Base-by-base conservation (phyloP, 1,140 invertebrate genomes). In the Ceratosolen fusciceps region DNA sequence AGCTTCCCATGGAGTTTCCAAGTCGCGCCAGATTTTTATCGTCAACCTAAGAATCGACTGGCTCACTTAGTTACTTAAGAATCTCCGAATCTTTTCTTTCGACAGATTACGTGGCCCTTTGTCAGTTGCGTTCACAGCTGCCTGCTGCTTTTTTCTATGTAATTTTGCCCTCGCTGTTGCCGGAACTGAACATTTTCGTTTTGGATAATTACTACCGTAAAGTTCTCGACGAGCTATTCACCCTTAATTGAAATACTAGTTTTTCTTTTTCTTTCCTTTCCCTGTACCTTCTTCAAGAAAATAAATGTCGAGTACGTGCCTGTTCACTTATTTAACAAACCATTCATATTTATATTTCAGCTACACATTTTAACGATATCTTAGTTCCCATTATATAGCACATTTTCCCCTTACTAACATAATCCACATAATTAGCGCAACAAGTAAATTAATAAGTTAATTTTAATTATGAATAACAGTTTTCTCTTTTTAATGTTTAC, bases 11-110 rank as follows among this genome's bases (percentile, higher is more conserved):
- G 54, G 54, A 72, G 24, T 78, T 72, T 39, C 16, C 47, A 60
- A 37, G 37, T 67, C 58, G 49, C 58, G 24, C 37, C 21, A 65
- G 77, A 79, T 79, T 73, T 73, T 79, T 79, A 79, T 79, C 77
- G 54, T 37, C 47, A 34, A n/a, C 26, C 24, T 19, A 19, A 34
- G 34, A 58, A 29, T 34, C 29, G 47, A 54, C 47, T 71, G 21
- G 47, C n/a, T 73, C 37, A 56, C 71, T 73, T 73, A 73, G 31
- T 56, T 73, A 34, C 52, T 73, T 73, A 37, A 58, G 24, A 43
- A 39, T 54, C 34, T 39, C 52, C n/a, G 34, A 76, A 68, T 37
- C 29, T 71, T 70, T 77, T 77, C 65, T 39, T 34, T 49, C 39
- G 72, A 60, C 39, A 74, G 72, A 74, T 74, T 76, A 62, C 62